Base-by-base conservation (phyloP, 1,140 invertebrate genomes). In the Zophobas atratus region DNA sequence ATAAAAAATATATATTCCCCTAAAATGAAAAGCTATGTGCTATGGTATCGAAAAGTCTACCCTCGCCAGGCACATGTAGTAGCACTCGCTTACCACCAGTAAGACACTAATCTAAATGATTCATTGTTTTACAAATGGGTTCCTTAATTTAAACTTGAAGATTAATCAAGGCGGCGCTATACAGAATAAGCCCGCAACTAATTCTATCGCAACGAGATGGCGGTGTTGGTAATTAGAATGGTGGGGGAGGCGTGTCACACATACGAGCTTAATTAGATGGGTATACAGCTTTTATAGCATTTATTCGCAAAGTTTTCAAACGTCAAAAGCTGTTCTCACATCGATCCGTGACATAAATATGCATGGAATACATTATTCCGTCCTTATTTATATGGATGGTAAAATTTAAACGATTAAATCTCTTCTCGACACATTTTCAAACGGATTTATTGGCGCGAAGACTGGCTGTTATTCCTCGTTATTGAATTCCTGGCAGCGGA, bases 41-140 rank as follows among this genome's bases (percentile, higher is more conserved):
- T 51, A 46, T 8, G 8, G 3, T 20, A 2, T 5, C 2, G 49
- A 51, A 51, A 51, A 51, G 20, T 51, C 6, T 6, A 5, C 4
- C 49, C 49, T 20, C 49, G 20, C 2, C 4, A 4, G 6, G 20
- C 49, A 51, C 49, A 20, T 20, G 49, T 20, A 51, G 43, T 20
- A 20, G 20, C 20, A 55, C 6, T 55, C 49, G 32, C 1, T 60
- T 6, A n/a, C 56, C 39, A 41, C 32, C 38, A 67, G n/a, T 2
- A 41, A 67, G 39, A 41, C 43, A 53, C 49, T 71, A 77, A 77
- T 77, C 75, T 70, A 77, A 77, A 77, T 55, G 75, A 70, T 70
- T 70, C 70, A 77, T 77, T 77, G 75, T 77, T 70, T 70, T 55
- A 70, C 63, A 70, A 77, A 77, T 71, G 75, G 43, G 63, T 41